These are phyloP conservation scores for Hippocampus comes DNA, from an alignment of 2,113 vertebrate species.

Conservation along the genomic window DNA sequence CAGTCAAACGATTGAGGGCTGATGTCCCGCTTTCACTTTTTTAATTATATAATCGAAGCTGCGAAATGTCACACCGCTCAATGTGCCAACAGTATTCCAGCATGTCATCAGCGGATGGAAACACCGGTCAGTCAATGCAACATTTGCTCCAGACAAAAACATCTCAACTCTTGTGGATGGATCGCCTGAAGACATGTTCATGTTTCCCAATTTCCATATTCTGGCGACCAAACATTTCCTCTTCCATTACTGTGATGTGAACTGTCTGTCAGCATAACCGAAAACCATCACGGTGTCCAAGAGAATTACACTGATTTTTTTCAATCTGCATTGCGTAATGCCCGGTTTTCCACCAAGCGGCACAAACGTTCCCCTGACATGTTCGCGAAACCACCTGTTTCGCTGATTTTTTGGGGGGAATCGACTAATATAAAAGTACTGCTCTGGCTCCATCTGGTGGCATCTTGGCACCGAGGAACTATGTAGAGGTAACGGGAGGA, in stretches of 20 bases:
- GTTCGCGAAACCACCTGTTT: background rate
- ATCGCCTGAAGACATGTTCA: background rate
- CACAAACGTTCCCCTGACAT: background rate
- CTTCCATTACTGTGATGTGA: background rate
- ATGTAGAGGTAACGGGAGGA: background rate
- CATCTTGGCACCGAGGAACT: background rate
- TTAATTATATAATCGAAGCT: constrained; percentile 25
- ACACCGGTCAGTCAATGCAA: background rate
- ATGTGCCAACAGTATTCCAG: background rate
- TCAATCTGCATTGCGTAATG: background rate
- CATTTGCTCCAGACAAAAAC: background rate
- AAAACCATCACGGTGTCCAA: background rate
- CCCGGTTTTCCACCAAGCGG: background rate
- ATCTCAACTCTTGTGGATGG: background rate
- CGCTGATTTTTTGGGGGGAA: background rate
- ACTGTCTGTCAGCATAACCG: background rate
- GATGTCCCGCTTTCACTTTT: constrained; percentile 2
- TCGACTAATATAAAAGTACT: background rate
- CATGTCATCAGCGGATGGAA: constrained; percentile 1
- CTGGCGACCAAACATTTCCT: constrained; percentile 4
- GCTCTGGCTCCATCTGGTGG: background rate
- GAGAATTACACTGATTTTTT: background rate
- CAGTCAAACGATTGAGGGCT: constrained; percentile 27
- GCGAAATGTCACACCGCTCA: constrained; percentile 3
- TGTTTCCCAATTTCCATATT: constrained; percentile 3